Evolutionary conservation across 2,113 vertebrate species (phyloP).

Genomic region (Machaerirhynchus nigripectus): DNA sequence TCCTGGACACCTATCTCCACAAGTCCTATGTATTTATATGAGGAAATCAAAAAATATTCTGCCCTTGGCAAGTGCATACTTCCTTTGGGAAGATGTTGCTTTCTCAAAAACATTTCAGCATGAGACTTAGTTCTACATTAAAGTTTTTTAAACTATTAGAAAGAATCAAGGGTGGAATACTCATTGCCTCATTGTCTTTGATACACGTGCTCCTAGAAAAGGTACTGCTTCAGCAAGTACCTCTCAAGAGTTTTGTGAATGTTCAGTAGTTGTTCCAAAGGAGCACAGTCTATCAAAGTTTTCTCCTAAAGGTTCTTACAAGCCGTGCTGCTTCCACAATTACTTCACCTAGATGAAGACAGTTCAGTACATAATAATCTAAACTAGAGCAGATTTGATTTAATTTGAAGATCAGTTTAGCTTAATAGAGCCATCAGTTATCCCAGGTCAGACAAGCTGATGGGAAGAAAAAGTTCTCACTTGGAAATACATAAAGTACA

Average conservation of each 20-base stretch:
- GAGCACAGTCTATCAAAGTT: neutral
- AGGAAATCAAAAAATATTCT: neutral
- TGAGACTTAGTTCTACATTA: neutral
- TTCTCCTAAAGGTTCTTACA: neutral
- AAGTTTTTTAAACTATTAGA: neutral
- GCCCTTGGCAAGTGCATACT: neutral
- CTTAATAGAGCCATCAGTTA: constrained; percentile 66
- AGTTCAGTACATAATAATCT: neutral
- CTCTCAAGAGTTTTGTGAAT: neutral
- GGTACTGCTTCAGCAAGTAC: neutral
- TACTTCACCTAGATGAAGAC: neutral
- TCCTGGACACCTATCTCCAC: neutral
- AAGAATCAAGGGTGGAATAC: neutral
- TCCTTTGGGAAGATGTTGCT: neutral
- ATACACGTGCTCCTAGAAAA: neutral
- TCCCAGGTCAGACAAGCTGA: constrained; percentile 28
- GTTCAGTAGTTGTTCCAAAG: neutral
- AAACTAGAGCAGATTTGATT: constrained; percentile 49
- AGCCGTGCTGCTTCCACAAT: neutral
- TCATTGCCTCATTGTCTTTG: neutral
- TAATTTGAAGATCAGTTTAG: constrained; percentile 51
- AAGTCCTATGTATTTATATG: neutral
- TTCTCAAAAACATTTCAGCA: neutral
- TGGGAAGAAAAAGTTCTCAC: neutral
- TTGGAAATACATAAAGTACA: neutral